These are phyloP conservation scores for Drosophila orosa DNA, from an alignment of 1,140 invertebrate species.

Conservation along the genomic window DNA sequence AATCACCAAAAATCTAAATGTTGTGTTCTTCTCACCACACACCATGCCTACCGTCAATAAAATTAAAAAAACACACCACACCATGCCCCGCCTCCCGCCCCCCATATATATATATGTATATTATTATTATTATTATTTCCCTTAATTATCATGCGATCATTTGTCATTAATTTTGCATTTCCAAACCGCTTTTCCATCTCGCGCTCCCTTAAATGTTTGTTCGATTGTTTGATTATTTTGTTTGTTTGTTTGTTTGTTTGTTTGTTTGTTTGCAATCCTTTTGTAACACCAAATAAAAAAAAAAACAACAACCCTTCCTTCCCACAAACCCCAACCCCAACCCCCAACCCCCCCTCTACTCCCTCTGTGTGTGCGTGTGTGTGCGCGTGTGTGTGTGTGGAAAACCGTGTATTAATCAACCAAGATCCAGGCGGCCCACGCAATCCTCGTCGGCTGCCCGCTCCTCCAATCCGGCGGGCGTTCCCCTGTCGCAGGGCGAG, in stretches of 20 bases:
- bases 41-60: slow-evolving; percentile 27
- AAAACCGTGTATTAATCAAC: slow-evolving; percentile 81
- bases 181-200: slow-evolving; percentile 4
- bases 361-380: slow-evolving; percentile 26
- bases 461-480: slow-evolving; percentile 60
- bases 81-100: slow-evolving; percentile 10
- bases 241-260: slow-evolving; percentile 43
- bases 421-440: slow-evolving; percentile 83
- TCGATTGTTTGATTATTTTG: slow-evolving; percentile 25
- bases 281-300: slow-evolving; percentile 2
- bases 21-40: slow-evolving; percentile 33
- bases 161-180: slow-evolving; percentile 19
- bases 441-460: slow-evolving; percentile 76
- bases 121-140: slow-evolving; percentile 1
- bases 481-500: slow-evolving; percentile 87
- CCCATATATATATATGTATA: neutral
- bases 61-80: slow-evolving; percentile 15
- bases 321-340: slow-evolving; percentile 1
- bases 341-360: slow-evolving; percentile 1
- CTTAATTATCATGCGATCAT: slow-evolving; percentile 11
- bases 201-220: slow-evolving; percentile 36
- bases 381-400: slow-evolving; percentile 49
- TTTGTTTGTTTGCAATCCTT: slow-evolving; percentile 26
- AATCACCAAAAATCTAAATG: slow-evolving; percentile 47
- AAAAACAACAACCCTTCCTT: too few relatives aligned